Evolutionary conservation across 2,888 invertebrate species (phyloP), one percentile per base, ranked within the genome.

Genomic region (Andrena fulva): DNA sequence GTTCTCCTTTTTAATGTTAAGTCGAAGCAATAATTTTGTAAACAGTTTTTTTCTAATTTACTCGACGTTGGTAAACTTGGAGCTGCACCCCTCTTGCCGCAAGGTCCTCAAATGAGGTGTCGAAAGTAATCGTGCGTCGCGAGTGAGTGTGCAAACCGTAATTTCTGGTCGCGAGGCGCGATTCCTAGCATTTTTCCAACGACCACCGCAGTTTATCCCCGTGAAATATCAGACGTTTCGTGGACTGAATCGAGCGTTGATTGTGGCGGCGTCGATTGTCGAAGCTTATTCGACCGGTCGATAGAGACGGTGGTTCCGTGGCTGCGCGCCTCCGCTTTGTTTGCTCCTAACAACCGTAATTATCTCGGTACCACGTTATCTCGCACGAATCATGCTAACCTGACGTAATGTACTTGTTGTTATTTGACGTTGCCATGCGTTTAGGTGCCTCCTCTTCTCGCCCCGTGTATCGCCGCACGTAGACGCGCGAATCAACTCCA

Each of bases 341-440:
- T 87, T 82, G 87, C 82, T 56, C 80, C 70, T 78, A 88, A 88
- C 82, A 83, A 88, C 87, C 80, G 82, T 84, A 87, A 87, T 87
- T 87, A 87, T 86, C 86, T 84, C 78, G 84, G 63, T 71, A 77
- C 86, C 84, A 81, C 80, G 78, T 88, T 87, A 87, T 88, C 87
- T 82, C 82, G 66, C 35, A 86, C 88, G 87, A 87, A 88, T 87
- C 87, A 87, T 82, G 84, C 84, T 84, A 87, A 87, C 84, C 82
- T 72, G 77, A 82, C 80, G 86, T 84, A 87, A 87, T 74, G 86
- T 75, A 84, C 85, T 84, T 77, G 82, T 79, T 80, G 86, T 82
- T 86, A 86, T 84, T 88, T 80, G 81, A 85, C 86, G 81, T 85
- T 77, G 79, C 85, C 73, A 83, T 77, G 78, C 85, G 69, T 87